phyloP scores from a whole-genome alignment of 2,888 invertebrate genomes.

The Caenorhabditis parvicauda region DNA sequence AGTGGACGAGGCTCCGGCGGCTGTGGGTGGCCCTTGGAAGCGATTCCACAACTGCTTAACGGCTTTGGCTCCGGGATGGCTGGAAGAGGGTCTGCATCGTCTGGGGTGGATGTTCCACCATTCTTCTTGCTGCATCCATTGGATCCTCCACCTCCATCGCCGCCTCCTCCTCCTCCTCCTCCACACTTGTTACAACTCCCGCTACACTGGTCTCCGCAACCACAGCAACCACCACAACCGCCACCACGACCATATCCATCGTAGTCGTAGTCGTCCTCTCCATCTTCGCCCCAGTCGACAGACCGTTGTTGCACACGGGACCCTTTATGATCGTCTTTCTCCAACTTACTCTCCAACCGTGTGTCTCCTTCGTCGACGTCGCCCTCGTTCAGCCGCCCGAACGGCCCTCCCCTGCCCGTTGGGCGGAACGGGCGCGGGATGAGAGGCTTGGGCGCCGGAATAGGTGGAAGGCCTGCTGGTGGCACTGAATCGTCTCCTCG shows the following conservation, averaged over 20 bases:
- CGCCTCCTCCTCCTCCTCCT: conserved; percentile 8
- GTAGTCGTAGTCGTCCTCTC: conserved; percentile 14
- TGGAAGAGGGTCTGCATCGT: conserved; percentile 19
- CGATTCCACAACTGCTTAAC: not conserved
- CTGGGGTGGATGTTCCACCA: conserved; percentile 11
- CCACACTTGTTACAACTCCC: conserved; percentile 18
- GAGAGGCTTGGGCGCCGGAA: conserved; percentile 41
- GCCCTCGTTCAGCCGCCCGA: conserved; percentile 33
- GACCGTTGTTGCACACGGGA: conserved; percentile 8
- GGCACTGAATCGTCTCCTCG: conserved; percentile 30
- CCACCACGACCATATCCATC: conserved; percentile 15
- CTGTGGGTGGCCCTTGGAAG: too few relatives aligned
- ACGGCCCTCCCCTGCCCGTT: conserved; percentile 11
- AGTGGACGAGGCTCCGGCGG: too few relatives aligned
- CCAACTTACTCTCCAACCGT: conserved; percentile 7
- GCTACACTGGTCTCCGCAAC: not conserved
- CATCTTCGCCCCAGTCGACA: conserved; percentile 12
- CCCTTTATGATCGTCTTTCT: not conserved
- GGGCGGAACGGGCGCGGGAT: conserved; percentile 40
- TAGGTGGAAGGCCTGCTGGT: conserved; percentile 38
- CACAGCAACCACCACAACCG: not conserved
- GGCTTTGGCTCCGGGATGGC: conserved; percentile 25
- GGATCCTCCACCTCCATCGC: conserved; percentile 12
- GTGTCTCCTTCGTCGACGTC: conserved; percentile 5
- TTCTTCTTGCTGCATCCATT: conserved; percentile 13